Evolutionary conservation across 2,888 invertebrate genomes (phyloP).

Genomic region (Dryocosmus kuriphilus): DNA sequence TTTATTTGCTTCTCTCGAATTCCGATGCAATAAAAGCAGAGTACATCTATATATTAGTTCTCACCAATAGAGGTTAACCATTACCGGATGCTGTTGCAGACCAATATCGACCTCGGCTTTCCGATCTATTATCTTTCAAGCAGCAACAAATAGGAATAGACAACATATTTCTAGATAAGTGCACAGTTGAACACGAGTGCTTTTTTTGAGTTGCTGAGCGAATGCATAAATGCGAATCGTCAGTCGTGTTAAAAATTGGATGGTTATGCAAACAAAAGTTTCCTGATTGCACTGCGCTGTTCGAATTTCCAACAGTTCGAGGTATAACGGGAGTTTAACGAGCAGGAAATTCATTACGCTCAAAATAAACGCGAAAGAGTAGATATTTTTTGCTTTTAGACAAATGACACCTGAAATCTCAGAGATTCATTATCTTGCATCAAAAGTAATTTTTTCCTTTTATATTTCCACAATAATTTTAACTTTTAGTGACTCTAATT

Average conservation of each 20-base stretch:
- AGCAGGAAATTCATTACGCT: not conserved
- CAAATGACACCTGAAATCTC: not conserved
- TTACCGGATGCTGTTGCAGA: slow-evolving; percentile 11
- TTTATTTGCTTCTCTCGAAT: not conserved
- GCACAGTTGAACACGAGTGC: no score
- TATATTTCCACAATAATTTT: no score
- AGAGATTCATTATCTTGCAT: no score
- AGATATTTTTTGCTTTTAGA: not conserved
- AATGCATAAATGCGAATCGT: not conserved
- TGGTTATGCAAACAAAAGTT: not conserved
- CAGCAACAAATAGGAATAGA: slow-evolving; percentile 8
- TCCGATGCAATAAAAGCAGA: not conserved
- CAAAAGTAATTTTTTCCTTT: no score
- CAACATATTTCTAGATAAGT: not conserved
- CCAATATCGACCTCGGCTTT: slow-evolving; percentile 26
- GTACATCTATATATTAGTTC: not conserved
- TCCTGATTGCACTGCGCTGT: not conserved
- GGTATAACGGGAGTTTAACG: not conserved
- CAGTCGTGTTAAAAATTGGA: not conserved
- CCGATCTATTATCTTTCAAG: slow-evolving; percentile 29
- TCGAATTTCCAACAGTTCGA: not conserved
- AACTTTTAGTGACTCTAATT: no score
- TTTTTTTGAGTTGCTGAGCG: not conserved
- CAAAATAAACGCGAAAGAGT: not conserved
- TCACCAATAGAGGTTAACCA: slow-evolving; percentile 4